Evolutionary conservation across 2,888 invertebrate species (phyloP), one percentile per base, ranked within the genome.

Genomic region (Pollenia griseotomentosa): DNA sequence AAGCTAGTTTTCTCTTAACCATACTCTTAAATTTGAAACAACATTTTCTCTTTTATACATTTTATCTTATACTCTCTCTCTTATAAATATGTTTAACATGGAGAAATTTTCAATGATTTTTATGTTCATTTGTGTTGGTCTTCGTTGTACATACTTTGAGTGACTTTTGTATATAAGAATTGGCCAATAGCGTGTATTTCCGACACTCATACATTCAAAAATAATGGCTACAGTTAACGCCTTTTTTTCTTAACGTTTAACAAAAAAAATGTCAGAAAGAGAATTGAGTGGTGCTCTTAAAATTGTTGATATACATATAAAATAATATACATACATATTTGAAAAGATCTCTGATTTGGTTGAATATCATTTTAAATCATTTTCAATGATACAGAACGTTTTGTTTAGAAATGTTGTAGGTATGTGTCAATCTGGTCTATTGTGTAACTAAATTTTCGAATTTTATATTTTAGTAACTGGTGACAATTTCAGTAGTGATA

Each of bases 141-240:
- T 63, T 65, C 9, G 48, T 53, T 65, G 12, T 57, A 65, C 19
- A n/a, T 68, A 63, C 5, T 11, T 71, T 86, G 86, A 86, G 86
- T 83, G 83, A 48, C 75, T 71, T 68, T 82, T 55, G 53, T 83
- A 86, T 53, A 83, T 78, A 86, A 79, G 6, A 14, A 16, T 16
- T 33, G 57, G 51, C 86, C 86, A 86, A 86, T 86, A n/a, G 14
- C 3, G 5, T 10, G 12, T 8, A 0, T 44, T 23, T 33, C 11
- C n/a, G 0, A 40, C 23, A 70, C 85, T 23, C 8, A 81, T 53
- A 85, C 85, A 85, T 10, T 0, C 2, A 5, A 14, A 19, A 23
- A 11, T 23, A 48, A 9, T 42, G 1, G 2, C 42, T 4, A 16
- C 12, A 79, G 14, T 55, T 6, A 44, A 82, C 86, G 79, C 86